Conservation (phyloP, 2,888 invertebrate species). For the Limnephilus marmoratus region DNA sequence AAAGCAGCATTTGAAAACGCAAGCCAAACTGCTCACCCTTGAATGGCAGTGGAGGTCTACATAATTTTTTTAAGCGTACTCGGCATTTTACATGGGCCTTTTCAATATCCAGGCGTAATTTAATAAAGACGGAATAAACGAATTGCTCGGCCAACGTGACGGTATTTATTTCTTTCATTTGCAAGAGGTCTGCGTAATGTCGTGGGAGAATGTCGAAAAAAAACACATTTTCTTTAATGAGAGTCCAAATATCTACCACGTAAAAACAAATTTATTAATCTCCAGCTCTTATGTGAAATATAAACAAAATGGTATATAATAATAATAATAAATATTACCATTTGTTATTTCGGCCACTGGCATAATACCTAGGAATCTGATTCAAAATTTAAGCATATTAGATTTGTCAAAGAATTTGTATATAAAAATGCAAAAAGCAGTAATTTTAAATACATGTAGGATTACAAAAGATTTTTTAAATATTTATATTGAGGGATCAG, state of each 20-base stretch:
- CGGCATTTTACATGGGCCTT: conserved; percentile 19
- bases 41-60: background rate
- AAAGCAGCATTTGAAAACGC: conserved; percentile 22
- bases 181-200: conserved; percentile 15
- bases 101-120: conserved; percentile 46
- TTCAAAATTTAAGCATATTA: too few relatives aligned
- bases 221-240: background rate
- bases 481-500: too few relatives aligned
- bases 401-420: too few relatives aligned
- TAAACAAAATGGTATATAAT: background rate
- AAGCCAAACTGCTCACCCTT: background rate
- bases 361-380: too few relatives aligned
- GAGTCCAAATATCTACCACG: background rate
- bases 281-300: background rate
- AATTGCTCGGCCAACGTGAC: conserved; percentile 27
- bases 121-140: conserved; percentile 25
- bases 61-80: background rate
- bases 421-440: too few relatives aligned
- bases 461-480: too few relatives aligned
- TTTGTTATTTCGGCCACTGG: too few relatives aligned
- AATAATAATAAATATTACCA: too few relatives aligned
- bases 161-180: conserved; percentile 39
- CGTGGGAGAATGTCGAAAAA: background rate
- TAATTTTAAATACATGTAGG: too few relatives aligned
- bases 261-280: background rate